These are phyloP conservation scores for Ophion obscuratus DNA, from an alignment of 2,888 invertebrate species.

Conservation along the genomic window DNA sequence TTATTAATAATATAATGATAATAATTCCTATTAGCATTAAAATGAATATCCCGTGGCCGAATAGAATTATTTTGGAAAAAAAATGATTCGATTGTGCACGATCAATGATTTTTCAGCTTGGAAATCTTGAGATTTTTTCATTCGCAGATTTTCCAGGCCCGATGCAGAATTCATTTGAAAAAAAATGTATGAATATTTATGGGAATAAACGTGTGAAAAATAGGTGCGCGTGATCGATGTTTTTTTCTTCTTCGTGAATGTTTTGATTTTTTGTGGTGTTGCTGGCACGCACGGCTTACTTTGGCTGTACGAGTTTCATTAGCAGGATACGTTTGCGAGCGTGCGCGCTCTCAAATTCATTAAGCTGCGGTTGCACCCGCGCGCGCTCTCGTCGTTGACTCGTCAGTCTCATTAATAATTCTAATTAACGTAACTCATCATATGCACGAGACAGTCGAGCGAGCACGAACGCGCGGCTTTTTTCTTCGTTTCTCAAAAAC, in stretches of 20 bases:
- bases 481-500: slow-evolving; percentile 10
- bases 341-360: slow-evolving; percentile 44
- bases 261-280: neutral
- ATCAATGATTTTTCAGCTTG: neutral
- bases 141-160: neutral
- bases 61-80: neutral
- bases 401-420: slow-evolving; percentile 64
- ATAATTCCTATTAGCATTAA: neutral
- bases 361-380: slow-evolving; percentile 29
- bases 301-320: slow-evolving; percentile 22
- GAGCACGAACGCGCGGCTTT: slow-evolving; percentile 10
- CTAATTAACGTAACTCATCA: slow-evolving; percentile 58
- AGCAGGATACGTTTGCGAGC: slow-evolving; percentile 8
- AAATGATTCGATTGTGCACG: neutral
- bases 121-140: neutral
- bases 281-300: neutral
- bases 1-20: neutral
- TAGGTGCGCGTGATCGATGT: too few relatives aligned
- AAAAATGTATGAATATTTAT: too few relatives aligned
- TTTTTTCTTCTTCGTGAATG: too few relatives aligned
- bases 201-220: too few relatives aligned
- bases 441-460: slow-evolving; percentile 26
- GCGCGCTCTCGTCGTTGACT: slow-evolving; percentile 21
- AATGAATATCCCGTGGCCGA: too few relatives aligned
- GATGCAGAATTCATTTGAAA: neutral